Evolutionary conservation across 2,888 invertebrate species (phyloP).

Genomic region (Frankliniella fusca): DNA sequence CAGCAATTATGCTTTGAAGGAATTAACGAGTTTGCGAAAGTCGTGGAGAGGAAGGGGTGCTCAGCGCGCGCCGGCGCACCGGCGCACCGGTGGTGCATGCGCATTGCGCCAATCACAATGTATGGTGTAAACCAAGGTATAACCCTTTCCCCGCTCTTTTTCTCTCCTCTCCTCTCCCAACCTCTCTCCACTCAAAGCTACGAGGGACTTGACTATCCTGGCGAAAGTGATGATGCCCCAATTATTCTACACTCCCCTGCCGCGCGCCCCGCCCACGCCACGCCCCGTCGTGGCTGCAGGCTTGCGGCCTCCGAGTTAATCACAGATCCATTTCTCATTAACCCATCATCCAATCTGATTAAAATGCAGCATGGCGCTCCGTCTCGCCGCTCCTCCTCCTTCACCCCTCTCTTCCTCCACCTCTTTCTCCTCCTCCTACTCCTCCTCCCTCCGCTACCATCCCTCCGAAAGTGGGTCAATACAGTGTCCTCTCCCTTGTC

Average conservation of each 20-base stretch:
- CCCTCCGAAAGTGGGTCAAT: not conserved
- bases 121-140: no score
- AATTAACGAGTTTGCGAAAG: no score
- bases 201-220: not conserved
- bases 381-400: conserved; percentile 30
- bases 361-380: conserved; percentile 11
- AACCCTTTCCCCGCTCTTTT: conserved; percentile 28
- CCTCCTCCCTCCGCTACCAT: not conserved
- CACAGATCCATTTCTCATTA: conserved; percentile 23
- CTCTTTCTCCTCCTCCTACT: not conserved
- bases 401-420: not conserved
- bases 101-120: no score
- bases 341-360: conserved; percentile 17
- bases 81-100: no score
- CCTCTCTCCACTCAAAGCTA: not conserved
- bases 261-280: no score
- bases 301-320: not conserved
- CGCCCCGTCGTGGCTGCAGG: no score
- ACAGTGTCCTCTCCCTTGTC: no score
- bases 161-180: conserved; percentile 9
- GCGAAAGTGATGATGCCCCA: not conserved
- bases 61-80: no score
- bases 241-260: not conserved
- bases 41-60: no score
- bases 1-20: no score